Percentiles rank a stretch among this genome's conserved stretches.
Conservation (phyloP, 2,797 vertebrate species). For the Intellagama lesueurii region DNA sequence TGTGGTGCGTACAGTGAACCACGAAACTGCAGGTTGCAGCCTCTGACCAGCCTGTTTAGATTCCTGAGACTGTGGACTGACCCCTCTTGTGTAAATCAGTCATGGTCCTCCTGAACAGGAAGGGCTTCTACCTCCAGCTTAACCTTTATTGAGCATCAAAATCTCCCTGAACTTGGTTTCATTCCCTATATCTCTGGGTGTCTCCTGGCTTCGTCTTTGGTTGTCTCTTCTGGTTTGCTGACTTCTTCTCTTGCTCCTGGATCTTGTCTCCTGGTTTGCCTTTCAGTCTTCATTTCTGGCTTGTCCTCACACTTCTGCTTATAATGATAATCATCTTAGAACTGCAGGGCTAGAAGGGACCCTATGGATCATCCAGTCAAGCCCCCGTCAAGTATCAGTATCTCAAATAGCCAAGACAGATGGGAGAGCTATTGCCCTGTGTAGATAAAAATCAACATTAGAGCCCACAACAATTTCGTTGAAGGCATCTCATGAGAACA, state of each 20-base stretch:
- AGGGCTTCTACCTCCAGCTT: not conserved
- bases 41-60: not conserved
- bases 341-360: no score
- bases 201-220: not conserved
- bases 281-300: not conserved
- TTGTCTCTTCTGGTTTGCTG: not conserved
- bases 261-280: not conserved
- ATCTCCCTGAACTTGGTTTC: not conserved
- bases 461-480: no score
- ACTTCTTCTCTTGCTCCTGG: not conserved
- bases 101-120: not conserved
- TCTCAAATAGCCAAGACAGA: no score
- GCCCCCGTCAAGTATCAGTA: no score
- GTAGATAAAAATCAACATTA: no score
- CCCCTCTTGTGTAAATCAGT: not conserved
- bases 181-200: not conserved
- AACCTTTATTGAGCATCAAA: not conserved
- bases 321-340: no score
- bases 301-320: no score
- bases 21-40: not conserved
- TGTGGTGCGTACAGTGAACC: not conserved
- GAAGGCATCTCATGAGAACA: no score
- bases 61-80: no score
- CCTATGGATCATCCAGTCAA: no score
- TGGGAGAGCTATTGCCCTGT: no score